Percentiles rank a stretch among this genome's conserved stretches.
Conservation (phyloP, 2,888 invertebrate genomes). For the Hydriomena furcata region DNA sequence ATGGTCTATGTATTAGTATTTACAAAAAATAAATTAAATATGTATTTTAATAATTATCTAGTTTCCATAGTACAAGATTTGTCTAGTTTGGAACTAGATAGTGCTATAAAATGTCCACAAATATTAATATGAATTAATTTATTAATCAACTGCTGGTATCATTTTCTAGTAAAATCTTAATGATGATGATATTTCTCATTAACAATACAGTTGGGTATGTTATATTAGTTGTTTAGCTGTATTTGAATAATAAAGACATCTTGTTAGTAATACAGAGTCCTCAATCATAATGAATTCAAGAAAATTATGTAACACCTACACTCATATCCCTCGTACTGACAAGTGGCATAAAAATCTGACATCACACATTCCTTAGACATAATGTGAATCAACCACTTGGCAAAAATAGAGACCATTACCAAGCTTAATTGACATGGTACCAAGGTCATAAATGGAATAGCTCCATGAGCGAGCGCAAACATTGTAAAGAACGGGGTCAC, state of each 20-base stretch:
- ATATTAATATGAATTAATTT: too few species aligned
- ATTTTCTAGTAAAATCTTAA: too few species aligned
- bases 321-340: slow-evolving; percentile 13
- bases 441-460: slow-evolving; percentile 43
- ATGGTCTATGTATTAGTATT: too few species aligned
- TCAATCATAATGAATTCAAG: slow-evolving; percentile 20
- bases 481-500: slow-evolving; percentile 29
- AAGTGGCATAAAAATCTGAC: slow-evolving; percentile 51
- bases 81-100: too few species aligned
- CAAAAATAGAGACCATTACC: slow-evolving; percentile 55
- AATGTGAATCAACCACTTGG: slow-evolving; percentile 54
- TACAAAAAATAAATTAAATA: too few species aligned
- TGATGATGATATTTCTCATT: neutral
- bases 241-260: slow-evolving; percentile 3
- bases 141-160: too few species aligned
- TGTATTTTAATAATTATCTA: too few species aligned
- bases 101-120: too few species aligned
- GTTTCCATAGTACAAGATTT: too few species aligned
- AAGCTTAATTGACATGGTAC: slow-evolving; percentile 51
- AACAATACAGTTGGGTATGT: neutral
- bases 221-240: too few species aligned
- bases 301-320: slow-evolving; percentile 26
- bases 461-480: slow-evolving; percentile 27
- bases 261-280: slow-evolving; percentile 3
- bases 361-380: slow-evolving; percentile 54